Conservation (phyloP, 2,888 invertebrate species). For the Muschampia plurimacula region DNA sequence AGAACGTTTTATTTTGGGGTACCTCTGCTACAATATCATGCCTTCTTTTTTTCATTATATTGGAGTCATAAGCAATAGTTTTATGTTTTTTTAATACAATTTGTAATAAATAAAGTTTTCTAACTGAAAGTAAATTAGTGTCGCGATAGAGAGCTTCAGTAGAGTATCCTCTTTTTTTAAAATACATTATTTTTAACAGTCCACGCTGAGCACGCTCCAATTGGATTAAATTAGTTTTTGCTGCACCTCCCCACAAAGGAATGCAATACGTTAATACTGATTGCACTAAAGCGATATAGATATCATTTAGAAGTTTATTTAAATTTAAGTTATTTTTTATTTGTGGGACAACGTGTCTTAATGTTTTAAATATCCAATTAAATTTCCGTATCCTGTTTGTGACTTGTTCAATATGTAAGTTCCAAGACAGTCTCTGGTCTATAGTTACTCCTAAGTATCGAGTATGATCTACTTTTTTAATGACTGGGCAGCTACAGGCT, state of each 20-base stretch:
- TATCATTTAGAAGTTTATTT: slow-evolving; percentile 11
- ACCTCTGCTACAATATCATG: no score
- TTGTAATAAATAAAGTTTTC: slow-evolving; percentile 17
- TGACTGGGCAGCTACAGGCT: slow-evolving; percentile 16
- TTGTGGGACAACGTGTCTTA: slow-evolving; percentile 27
- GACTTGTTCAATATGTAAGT: slow-evolving; percentile 24
- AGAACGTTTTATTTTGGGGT: no score
- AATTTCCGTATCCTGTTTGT: slow-evolving; percentile 24
- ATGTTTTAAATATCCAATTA: slow-evolving; percentile 40
- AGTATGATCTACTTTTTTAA: slow-evolving; percentile 5
- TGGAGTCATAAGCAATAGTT: slow-evolving; percentile 45
- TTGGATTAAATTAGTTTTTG: slow-evolving; percentile 18
- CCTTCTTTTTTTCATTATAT: neutral
- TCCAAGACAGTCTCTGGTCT: slow-evolving; percentile 27
- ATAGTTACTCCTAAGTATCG: slow-evolving; percentile 32
- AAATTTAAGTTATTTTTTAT: neutral
- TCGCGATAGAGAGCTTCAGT: slow-evolving; percentile 10
- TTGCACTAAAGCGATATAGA: slow-evolving; percentile 35
- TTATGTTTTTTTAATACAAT: slow-evolving; percentile 52
- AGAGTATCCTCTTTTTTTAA: slow-evolving; percentile 24
- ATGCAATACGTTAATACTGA: slow-evolving; percentile 37
- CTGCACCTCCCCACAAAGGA: slow-evolving; percentile 38
- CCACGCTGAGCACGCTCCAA: slow-evolving; percentile 38
- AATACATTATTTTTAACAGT: slow-evolving; percentile 35
- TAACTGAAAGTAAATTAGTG: slow-evolving; percentile 10